phyloP scores from a whole-genome alignment of 2,797 vertebrate genomes.

The Orientallactaga sibirica region DNA sequence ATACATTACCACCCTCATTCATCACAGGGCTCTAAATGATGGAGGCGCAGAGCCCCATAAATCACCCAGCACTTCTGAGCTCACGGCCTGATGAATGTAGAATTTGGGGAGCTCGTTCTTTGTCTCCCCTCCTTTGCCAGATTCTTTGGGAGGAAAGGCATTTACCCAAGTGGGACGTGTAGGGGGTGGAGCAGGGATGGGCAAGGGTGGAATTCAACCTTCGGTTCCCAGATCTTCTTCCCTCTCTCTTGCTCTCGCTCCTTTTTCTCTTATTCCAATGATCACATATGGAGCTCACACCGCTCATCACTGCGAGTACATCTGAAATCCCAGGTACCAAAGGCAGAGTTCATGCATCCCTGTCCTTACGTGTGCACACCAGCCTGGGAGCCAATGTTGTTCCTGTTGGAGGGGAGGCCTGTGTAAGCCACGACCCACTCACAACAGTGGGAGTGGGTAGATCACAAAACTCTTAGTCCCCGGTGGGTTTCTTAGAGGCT shows the following conservation, averaged over 20 bases:
- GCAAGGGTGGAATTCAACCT: background rate
- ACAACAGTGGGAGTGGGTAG: too few relatives aligned
- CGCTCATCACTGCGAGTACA: accelerated
- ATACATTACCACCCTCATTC: background rate
- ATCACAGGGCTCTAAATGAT: constrained; percentile 11
- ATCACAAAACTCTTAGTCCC: background rate
- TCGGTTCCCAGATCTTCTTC: background rate
- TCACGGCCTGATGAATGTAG: background rate
- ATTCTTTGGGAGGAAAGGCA: background rate
- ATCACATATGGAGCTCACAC: background rate
- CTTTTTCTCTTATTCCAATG: background rate
- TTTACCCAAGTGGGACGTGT: background rate
- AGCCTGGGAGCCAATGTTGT: background rate
- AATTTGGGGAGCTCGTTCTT: background rate
- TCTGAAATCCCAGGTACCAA: background rate
- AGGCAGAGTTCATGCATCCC: background rate
- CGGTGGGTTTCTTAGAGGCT: background rate
- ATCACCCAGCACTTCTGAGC: background rate
- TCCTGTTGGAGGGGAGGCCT: background rate
- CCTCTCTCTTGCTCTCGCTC: background rate
- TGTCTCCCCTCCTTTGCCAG: background rate
- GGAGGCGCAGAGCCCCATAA: background rate
- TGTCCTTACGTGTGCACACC: accelerated
- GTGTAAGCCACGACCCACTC: accelerated
- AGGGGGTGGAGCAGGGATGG: background rate